Evolutionary conservation across 2,797 vertebrate genomes (phyloP), one percentile per base, ranked within the genome.

Genomic region (Epinephelus awoara): DNA sequence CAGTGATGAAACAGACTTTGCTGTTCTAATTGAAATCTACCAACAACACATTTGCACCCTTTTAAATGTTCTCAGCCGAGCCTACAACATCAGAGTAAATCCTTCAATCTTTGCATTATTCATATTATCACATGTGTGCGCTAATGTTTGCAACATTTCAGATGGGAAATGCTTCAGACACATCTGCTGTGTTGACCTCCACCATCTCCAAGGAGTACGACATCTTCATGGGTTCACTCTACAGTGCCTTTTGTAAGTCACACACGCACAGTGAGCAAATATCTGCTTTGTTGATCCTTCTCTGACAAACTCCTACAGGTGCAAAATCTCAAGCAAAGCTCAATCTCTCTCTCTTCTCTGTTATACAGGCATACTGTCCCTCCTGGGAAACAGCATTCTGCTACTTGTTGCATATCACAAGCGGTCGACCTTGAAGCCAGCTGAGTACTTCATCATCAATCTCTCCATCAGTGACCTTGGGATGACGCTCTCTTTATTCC

Each of bases 371-470:
- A 34, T 95, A 19, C 92, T 87, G 29, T 96, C 94, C 87, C 91
- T 95, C 59, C 64, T 93, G 58, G 96, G 96, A 47, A 98, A 97
- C 86, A 91, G 94, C 0, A 84, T 96, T 72, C 93, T 97, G 71
- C 92, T 97, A 81, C 90, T 97, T 83, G 95, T 97, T 79, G 97
- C 96, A 10, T 95, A 96, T 89, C 95, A 89, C 85, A 97, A 96
- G 86, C 91, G 96, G 52, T 94, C 95, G 5, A 93, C 95, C 69
- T 92, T 98, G 88, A 97, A 97, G 88, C 97, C 97, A 6, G 96
- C 96, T 0, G 96, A 98, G 90, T 96, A 96, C 92, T 97, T 97
- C 88, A 96, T 97, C 4, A 91, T 97, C 83, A 98, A 96, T 91
- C 93, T 97, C 67, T 95, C 96, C 58, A 83, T 97, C 92, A 97